Conservation (phyloP, 1,140 invertebrate genomes). For the Polyergus mexicanus region DNA sequence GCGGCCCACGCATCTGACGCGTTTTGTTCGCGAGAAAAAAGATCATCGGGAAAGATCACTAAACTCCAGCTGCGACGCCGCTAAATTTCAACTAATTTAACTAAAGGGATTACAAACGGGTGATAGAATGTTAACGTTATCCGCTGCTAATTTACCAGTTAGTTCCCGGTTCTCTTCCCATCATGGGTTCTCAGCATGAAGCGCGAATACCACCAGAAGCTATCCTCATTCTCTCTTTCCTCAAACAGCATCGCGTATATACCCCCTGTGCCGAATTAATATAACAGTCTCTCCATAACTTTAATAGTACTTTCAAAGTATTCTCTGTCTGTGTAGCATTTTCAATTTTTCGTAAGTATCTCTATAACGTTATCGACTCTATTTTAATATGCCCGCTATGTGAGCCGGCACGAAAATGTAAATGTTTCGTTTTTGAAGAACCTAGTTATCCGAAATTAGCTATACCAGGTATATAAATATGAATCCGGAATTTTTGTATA, state of each 20-base stretch:
- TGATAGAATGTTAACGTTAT: conserved; percentile 48
- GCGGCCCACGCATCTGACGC: not conserved
- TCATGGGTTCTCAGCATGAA: conserved; percentile 29
- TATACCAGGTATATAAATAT: too few relatives aligned
- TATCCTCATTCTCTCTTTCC: conserved; percentile 29
- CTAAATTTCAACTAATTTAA: conserved; percentile 30
- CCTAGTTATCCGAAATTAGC: not conserved
- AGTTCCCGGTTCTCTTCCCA: not conserved
- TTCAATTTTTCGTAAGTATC: not conserved
- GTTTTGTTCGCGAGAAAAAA: conserved; percentile 1
- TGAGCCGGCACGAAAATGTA: conserved; percentile 9
- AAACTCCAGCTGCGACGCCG: conserved; percentile 5
- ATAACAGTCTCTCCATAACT: conserved; percentile 46
- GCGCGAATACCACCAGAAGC: conserved; percentile 29
- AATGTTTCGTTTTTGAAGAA: not conserved
- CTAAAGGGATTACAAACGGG: not conserved
- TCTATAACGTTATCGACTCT: conserved; percentile 11
- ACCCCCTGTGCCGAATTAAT: conserved; percentile 37
- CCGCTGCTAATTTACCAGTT: conserved; percentile 25
- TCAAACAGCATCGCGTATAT: not conserved
- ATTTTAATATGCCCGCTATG: conserved; percentile 12
- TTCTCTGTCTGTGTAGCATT: not conserved
- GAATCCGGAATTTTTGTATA: too few relatives aligned
- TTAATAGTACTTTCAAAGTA: conserved; percentile 33
- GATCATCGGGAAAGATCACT: not conserved